phyloP scores from a whole-genome alignment of 2,888 invertebrate species.

The Eurytoma californica region DNA sequence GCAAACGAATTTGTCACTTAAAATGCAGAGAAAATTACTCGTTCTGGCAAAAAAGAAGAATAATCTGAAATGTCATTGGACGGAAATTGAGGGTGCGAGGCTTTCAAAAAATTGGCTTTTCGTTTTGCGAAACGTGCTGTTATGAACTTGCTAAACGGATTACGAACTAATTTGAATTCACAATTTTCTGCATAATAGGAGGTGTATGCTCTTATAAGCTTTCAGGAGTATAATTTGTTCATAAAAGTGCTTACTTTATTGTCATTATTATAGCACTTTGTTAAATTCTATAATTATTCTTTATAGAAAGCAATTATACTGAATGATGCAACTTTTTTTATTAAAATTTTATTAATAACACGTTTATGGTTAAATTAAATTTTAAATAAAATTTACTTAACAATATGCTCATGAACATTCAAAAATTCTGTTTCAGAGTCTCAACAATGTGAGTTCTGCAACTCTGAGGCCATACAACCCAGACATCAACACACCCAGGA shows the following conservation, averaged over 20 bases:
- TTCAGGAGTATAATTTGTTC: too few species aligned
- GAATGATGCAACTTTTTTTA: too few species aligned
- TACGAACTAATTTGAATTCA: neutral
- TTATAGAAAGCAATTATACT: too few species aligned
- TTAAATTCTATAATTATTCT: too few species aligned
- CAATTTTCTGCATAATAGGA: neutral
- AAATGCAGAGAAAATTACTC: neutral
- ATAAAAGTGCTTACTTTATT: too few species aligned
- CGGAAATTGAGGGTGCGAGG: neutral
- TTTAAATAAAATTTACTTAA: too few species aligned
- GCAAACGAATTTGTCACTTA: neutral
- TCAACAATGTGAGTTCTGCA: conserved; percentile 80
- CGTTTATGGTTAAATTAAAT: neutral
- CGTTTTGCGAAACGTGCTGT: neutral
- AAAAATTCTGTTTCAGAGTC: conserved; percentile 79
- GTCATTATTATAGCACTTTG: too few species aligned
- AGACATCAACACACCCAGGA: conserved; percentile 87
- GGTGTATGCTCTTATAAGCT: too few species aligned
- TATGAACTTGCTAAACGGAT: neutral
- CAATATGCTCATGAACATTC: neutral
- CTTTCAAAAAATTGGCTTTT: too few species aligned
- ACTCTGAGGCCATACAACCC: conserved; percentile 80
- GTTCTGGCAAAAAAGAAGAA: neutral
- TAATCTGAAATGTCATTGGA: neutral
- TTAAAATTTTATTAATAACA: too few species aligned